phyloP scores from a whole-genome alignment of 2,113 vertebrate genomes.

The Platichthys stellatus region DNA sequence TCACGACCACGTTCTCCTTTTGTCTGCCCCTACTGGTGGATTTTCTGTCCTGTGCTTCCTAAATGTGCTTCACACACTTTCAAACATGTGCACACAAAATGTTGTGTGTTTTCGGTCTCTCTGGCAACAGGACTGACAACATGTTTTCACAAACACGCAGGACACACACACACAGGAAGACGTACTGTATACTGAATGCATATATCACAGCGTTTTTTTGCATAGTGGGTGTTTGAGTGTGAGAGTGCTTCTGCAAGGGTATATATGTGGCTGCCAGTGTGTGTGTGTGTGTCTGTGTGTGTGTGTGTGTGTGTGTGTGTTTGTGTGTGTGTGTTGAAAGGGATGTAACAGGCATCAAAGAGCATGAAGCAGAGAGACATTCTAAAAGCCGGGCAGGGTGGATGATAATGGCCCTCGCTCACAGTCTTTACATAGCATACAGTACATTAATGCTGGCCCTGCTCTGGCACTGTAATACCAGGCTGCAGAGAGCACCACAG shows the following conservation, averaged over 20 bases:
- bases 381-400: constrained; percentile 48
- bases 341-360: constrained; percentile 47
- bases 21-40: no score
- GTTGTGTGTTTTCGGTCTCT: neutral
- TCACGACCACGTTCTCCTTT: no score
- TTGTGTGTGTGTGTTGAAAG: constrained; percentile 27
- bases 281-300: no score
- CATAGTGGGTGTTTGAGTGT: neutral
- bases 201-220: constrained; percentile 1
- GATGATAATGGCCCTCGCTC: constrained; percentile 66
- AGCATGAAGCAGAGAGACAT: constrained; percentile 50
- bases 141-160: neutral
- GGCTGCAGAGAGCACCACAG: constrained; percentile 25
- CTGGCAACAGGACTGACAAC: neutral
- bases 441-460: constrained; percentile 57
- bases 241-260: no score
- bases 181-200: neutral
- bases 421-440: constrained; percentile 60
- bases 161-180: neutral
- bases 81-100: neutral
- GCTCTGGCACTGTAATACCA: constrained; percentile 51
- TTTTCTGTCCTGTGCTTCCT: no score
- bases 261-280: no score
- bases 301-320: neutral
- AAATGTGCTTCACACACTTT: no score